Base-by-base conservation (phyloP, 37 sponge, comb jelly and placozoan species). In the Cliona cf. orientalis region DNA sequence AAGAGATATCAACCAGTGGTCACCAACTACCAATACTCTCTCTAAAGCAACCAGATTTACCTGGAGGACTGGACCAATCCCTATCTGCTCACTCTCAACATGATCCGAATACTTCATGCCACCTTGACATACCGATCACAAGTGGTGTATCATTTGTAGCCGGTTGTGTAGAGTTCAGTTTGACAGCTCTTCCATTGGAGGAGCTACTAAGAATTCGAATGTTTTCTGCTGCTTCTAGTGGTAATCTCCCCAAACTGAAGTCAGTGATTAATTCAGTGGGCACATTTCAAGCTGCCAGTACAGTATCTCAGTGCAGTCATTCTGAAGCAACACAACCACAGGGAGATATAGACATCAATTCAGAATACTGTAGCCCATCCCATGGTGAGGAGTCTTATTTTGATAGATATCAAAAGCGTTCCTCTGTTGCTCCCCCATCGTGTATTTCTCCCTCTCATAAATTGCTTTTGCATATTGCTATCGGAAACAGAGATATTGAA, bases 381-480 rank as follows among this genome's bases (percentile, higher is more conserved):
- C 75, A 82, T 39, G 69, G 66, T 23, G 89, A 88, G 1, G 69
- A 63, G 19, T 5, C 19, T 19, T 58, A 42, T n/a, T 69, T 68
- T 58, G 38, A 46, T n/a, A n/a, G 28, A 21, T 2, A 19, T 31
- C 21, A 19, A 4, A 33, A 19, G 5, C 66, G 66, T 4, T n/a
- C n/a, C n/a, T n/a, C n/a, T n/a, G n/a, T n/a, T n/a, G n/a, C n/a
- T n/a, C n/a, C n/a, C n/a, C n/a, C n/a, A n/a, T n/a, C n/a, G n/a
- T n/a, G n/a, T n/a, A n/a, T n/a, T 29, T 21, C 40, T 5, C 5
- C 11, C n/a, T 14, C 49, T 14, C 42, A 56, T 0, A 63, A 74
- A 14, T 53, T 89, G 21, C 56, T 94, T 70, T 84, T 94, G 0
- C 91, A 90, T 37, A 56, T 90, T 75, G 94, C 94, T 44, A 85